Evolutionary conservation across 2,113 vertebrate genomes (phyloP), one percentile per base, ranked within the genome.

Genomic region (Trachemys scripta): DNA sequence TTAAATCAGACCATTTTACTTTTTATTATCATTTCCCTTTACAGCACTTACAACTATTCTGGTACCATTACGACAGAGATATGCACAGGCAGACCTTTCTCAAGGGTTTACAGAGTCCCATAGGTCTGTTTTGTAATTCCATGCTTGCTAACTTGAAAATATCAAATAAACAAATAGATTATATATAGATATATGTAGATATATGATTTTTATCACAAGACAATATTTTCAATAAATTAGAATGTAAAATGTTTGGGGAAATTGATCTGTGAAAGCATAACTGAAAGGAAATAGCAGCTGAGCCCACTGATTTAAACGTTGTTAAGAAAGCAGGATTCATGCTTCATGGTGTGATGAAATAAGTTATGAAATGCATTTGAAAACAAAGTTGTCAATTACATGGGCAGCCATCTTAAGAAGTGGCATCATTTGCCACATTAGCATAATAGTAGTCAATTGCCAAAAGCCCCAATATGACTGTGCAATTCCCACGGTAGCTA

Each of bases 11-110:
- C 27, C 80, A 83, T 29, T 56, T 95, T 56, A 57, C 13, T 91
- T 90, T 92, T 92, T 91, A 94, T 83, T 54, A 11, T 94, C 69
- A 72, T 82, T 96, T 85, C 35, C 45, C 96, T 92, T 94, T 2
- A 7, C 0, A 0, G 42, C 65, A 92, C 38, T 86, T 82, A 59
- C 45, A 19, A 1, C 82, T 47, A 90, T 79, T 90, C 54, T 95
- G 57, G 85, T 90, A 22, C 76, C 78, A 20, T 54, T 85, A 47
- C 14, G 50, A 76, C 11, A 59, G 51, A 88, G 47, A 20, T 5
- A 51, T 0, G 0, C 38, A 59, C 2, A 65, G 86, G 31, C 5
- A 62, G 13, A 45, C 22, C 45, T 38, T 27, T 47, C 13, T n/a
- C 31, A 89, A 80, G 80, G 50, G 84, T 42, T 1, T 47, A 27